A percentile compares a stretch with the other conserved stretches of the same genome.
Evolutionary conservation across 2,888 invertebrate genomes (phyloP).

Genomic region (Fragum sueziense): DNA sequence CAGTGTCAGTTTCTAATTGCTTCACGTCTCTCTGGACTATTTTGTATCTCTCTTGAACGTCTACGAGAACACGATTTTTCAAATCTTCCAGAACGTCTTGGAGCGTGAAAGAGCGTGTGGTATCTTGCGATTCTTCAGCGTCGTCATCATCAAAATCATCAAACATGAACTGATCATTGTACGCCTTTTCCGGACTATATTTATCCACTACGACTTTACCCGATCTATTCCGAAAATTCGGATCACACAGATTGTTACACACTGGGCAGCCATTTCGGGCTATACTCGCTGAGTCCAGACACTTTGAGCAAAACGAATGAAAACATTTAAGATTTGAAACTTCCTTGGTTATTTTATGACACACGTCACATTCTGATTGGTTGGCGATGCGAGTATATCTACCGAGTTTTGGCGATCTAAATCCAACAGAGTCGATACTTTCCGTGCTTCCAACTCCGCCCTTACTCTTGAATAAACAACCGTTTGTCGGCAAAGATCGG

Average conservation of each 20-base stretch:
- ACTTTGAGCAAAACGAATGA: constrained; percentile 50
- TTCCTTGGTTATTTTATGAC: constrained; percentile 38
- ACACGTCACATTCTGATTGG: constrained; percentile 54
- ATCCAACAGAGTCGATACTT: constrained; percentile 40
- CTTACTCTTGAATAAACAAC: constrained; percentile 39
- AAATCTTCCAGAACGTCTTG: constrained; percentile 28
- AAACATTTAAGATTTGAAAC: constrained; percentile 52
- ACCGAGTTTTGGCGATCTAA: constrained; percentile 47
- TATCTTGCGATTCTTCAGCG: constrained; percentile 19
- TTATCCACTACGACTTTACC: not conserved
- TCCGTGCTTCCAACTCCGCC: constrained; percentile 42
- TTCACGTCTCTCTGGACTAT: constrained; percentile 29
- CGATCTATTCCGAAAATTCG: not conserved
- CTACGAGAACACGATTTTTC: constrained; percentile 34
- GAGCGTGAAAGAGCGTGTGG: not conserved
- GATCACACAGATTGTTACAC: constrained; percentile 32
- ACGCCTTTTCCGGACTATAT: constrained; percentile 35
- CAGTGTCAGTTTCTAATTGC: constrained; percentile 38
- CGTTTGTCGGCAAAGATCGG: constrained; percentile 48
- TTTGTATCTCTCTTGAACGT: constrained; percentile 27
- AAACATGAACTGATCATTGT: constrained; percentile 29
- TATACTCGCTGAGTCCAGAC: constrained; percentile 44
- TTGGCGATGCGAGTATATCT: constrained; percentile 48
- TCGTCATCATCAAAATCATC: constrained; percentile 35
- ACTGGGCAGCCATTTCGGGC: constrained; percentile 55